A percentile compares a stretch with the other conserved stretches of the same genome.
These are phyloP conservation scores for Coranthus polyacanthus DNA, from an alignment of 2,797 vertebrate genomes.

Conservation along the genomic window DNA sequence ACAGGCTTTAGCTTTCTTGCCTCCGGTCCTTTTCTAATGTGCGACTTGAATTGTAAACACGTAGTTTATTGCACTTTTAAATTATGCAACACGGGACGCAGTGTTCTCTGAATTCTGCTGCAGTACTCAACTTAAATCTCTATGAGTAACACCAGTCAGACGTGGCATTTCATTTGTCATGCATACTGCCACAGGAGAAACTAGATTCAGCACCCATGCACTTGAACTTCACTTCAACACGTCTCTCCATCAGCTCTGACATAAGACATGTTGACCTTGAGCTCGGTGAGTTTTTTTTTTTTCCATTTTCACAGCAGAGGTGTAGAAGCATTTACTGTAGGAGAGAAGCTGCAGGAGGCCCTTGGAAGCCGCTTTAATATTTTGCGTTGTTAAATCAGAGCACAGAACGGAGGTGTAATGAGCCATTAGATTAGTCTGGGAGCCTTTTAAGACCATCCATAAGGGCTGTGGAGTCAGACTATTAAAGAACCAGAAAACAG, in stretches of 20 bases:
- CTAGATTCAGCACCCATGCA: neutral
- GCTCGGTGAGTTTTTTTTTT: constrained; percentile 33
- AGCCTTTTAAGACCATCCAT: constrained; percentile 40
- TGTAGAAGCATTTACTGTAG: neutral
- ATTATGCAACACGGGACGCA: constrained; percentile 53
- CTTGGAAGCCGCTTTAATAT: constrained; percentile 40
- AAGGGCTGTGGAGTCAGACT: constrained; percentile 6
- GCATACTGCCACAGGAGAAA: constrained; percentile 10
- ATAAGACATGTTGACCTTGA: constrained; percentile 70
- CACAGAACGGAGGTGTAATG: constrained; percentile 46
- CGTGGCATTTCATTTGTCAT: constrained; percentile 12
- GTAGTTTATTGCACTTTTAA: constrained; percentile 58
- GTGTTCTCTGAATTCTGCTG: constrained; percentile 32
- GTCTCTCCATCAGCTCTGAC: constrained; percentile 41
- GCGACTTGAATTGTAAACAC: constrained; percentile 15
- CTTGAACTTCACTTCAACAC: constrained; percentile 2
- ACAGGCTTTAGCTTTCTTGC: neutral
- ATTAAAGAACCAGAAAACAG: constrained; percentile 35
- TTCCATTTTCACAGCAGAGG: constrained; percentile 23
- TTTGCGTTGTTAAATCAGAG: constrained; percentile 41
- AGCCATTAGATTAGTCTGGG: constrained; percentile 48
- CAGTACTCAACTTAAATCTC: constrained; percentile 48
- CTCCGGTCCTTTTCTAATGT: constrained; percentile 25
- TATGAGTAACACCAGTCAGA: constrained; percentile 24
- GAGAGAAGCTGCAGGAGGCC: constrained; percentile 17